These are phyloP conservation scores for Suricata suricatta DNA, from an alignment of 2,113 vertebrate genomes.

Conservation along the genomic window DNA sequence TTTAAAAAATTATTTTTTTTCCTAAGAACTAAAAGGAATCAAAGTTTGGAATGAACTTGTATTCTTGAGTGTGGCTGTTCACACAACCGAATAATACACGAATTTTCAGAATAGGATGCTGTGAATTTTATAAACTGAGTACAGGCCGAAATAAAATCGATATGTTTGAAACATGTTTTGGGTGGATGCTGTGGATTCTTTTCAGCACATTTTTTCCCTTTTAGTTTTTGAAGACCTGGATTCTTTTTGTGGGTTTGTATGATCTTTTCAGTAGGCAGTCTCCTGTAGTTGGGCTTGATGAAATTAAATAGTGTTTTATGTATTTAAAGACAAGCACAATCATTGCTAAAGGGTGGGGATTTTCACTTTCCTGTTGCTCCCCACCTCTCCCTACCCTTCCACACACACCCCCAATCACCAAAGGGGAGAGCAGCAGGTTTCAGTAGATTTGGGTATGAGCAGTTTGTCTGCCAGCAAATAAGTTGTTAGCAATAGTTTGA, in stretches of 20 bases:
- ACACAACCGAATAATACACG: neutral
- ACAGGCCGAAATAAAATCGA: conserved; percentile 23
- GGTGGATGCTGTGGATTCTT: conserved; percentile 3
- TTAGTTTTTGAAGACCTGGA: neutral
- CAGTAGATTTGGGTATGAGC: conserved; percentile 72
- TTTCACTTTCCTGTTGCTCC: neutral
- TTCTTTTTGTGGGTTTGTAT: conserved; percentile 37
- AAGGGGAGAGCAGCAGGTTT: conserved; percentile 57
- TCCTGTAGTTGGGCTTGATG: neutral
- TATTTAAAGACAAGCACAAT: neutral
- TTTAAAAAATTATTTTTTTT: neutral
- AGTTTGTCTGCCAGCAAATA: conserved; percentile 64
- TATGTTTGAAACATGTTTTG: conserved; percentile 13
- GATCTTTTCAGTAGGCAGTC: conserved; percentile 27
- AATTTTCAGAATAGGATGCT: conserved; percentile 8
- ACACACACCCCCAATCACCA: neutral
- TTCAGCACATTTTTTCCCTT: neutral
- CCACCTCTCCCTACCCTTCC: fast-evolving
- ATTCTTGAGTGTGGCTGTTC: conserved; percentile 34
- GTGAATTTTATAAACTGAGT: conserved; percentile 20
- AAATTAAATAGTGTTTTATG: conserved; percentile 35
- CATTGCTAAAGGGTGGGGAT: neutral
- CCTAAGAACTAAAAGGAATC: neutral
- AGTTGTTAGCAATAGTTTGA: conserved; percentile 53
- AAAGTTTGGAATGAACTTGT: conserved; percentile 11